These are phyloP conservation scores for Subacronicta megacephala DNA, from an alignment of 2,888 invertebrate species.

Conservation along the genomic window DNA sequence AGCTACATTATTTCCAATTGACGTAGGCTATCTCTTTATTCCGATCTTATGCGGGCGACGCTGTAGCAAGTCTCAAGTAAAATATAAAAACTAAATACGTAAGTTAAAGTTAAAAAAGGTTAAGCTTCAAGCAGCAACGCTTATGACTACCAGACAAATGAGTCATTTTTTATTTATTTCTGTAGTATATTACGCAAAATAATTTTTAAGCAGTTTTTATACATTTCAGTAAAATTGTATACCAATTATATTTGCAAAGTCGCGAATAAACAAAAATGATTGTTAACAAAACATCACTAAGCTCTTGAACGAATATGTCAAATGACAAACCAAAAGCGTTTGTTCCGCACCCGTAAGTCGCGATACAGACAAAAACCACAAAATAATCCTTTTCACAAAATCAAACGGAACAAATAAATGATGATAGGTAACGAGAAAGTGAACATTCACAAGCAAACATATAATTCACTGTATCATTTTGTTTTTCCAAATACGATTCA, in stretches of 20 bases:
- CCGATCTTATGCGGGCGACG: no score
- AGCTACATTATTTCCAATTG: no score
- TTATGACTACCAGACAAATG: no score
- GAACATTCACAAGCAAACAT: slow-evolving; percentile 34
- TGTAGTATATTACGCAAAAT: no score
- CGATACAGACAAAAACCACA: slow-evolving; percentile 9
- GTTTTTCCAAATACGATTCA: slow-evolving; percentile 28
- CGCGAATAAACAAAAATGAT: background rate
- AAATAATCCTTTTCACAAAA: slow-evolving; percentile 22
- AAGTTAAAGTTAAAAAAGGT: no score
- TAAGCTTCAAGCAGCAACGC: no score
- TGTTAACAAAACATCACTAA: background rate
- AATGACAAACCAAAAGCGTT: background rate
- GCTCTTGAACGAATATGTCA: background rate
- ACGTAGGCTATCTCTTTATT: no score
- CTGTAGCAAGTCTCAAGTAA: no score
- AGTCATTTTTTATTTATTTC: no score
- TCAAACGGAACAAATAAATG: slow-evolving; percentile 37
- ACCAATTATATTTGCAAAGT: background rate
- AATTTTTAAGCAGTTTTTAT: no score
- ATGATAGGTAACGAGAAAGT: slow-evolving; percentile 32
- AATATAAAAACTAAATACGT: no score
- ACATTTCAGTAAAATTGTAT: background rate
- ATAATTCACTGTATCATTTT: slow-evolving; percentile 51
- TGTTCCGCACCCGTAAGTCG: background rate